Evolutionary conservation across 1,140 invertebrate species (phyloP), one percentile per base, ranked within the genome.

Genomic region (Achroia grisella): DNA sequence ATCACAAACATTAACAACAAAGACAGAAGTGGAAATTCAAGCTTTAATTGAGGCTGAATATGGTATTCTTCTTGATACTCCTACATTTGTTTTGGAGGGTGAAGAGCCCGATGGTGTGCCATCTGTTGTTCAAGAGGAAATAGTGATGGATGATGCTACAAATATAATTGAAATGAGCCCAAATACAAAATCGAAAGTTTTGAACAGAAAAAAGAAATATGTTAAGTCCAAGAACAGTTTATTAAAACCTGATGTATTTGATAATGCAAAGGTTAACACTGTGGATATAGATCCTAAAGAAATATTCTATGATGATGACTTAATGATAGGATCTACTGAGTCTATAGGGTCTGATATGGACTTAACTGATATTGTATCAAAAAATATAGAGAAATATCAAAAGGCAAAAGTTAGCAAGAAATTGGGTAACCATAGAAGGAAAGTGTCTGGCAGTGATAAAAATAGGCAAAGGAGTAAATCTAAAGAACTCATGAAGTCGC

Each of bases 1-100:
- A 55, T 87, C 91, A 36, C 86, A 90, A 68, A 87, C 89, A 52
- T 86, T 93, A 46, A 90, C 90, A 65, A 88, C 89, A 4, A 90
- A 90, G 70, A 89, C 86, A 30, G 74, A 84, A 52, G 69, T 87
- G 42, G 91, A 93, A 83, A 89, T 92, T 10, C 76, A 80, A 52
- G 67, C 78, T 27, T 63, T 86, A 44, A 83, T 86, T 40, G 83
- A 86, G 51, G 79, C 79, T 13, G 86, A 87, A 45, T 66, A 76
- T 66, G 86, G 83, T 30, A 67, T 84, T 4, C 55, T 74, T 10
- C 56, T 86, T 10, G 80, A 87, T 1, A 60, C 59, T 13, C 56
- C 62, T 31, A 37, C 34, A 8, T 34, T 62, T 13, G 69, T 62
- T n/a, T 30, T 71, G 1, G 54, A 60, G 8, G 40, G 51, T 51